Base-by-base conservation (phyloP, 2,797 vertebrate genomes). In the Poecilia gillii region DNA sequence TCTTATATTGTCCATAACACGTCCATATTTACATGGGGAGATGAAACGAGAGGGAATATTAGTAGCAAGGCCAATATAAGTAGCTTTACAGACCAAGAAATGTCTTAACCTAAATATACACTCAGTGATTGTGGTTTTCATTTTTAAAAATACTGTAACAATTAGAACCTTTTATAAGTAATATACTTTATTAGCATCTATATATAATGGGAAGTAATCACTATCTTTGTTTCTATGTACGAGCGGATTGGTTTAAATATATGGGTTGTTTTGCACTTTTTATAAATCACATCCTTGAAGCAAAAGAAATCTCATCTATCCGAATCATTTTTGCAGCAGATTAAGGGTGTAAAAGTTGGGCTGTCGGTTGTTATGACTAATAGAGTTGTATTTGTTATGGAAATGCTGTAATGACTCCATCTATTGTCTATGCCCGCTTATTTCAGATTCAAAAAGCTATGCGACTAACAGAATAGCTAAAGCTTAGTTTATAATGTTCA, bases 1-100 rank as follows among this genome's bases (percentile, higher is more conserved):
- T 86, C 18, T 71, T 31, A 23, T 39, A 12, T 59, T n/a, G 25
- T 81, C 88, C 93, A 92, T 80, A 86, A 91, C 93, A 87, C 88
- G 93, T 73, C 86, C 2, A 77, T 66, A 20, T 87, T 85, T 72
- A 6, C n/a, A 28, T 0, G 43, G 6, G 25, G 2, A 6, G 39
- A 33, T 7, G 16, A 71, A 43, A 0, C 0, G 12, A 43, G 41
- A 9, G 25, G 23, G 33, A 71, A 57, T 39, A 39, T 83, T 74
- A 77, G 9, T 68, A 49, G 16, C 6, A 13, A 28, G 31, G 36
- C n/a, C 73, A 6, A 36, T 46, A 12, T 25, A 53, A 53, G 11
- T 68, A 20, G 36, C 39, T 39, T 68, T 25, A 41, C 36, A 23
- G 33, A 41, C 9, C 39, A 43, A 70, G 23, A 4, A 5, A 43